phyloP scores from a whole-genome alignment of 2,113 vertebrate genomes.

The Pitta sordida region DNA sequence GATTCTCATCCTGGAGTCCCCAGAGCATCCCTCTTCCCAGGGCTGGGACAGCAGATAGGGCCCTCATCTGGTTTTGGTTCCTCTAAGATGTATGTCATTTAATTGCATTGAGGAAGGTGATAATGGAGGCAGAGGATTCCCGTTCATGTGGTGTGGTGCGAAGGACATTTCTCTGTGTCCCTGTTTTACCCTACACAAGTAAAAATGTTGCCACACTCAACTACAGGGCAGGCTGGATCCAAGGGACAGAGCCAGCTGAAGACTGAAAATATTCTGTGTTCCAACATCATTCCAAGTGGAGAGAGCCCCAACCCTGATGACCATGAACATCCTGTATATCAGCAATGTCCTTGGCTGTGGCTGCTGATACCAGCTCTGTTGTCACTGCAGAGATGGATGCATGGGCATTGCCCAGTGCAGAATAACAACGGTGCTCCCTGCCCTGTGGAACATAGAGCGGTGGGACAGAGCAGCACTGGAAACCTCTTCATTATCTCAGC shows the following conservation, averaged over 20 bases:
- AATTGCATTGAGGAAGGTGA: not conserved
- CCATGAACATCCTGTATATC: not conserved
- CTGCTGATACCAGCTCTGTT: not conserved
- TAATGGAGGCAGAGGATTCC: not conserved
- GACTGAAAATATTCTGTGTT: too few species aligned
- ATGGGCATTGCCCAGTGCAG: not conserved
- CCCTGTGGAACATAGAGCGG: rapidly evolving
- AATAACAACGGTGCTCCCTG: not conserved
- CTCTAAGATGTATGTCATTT: not conserved
- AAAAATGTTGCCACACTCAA: not conserved
- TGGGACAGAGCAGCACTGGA: not conserved
- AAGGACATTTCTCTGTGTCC: not conserved
- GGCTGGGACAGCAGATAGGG: not conserved
- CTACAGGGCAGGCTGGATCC: not conserved
- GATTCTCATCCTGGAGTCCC: not conserved
- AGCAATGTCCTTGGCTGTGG: not conserved
- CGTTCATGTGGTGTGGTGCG: not conserved
- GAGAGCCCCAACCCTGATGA: not conserved
- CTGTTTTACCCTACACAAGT: not conserved
- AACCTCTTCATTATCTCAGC: not conserved
- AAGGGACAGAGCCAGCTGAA: too few species aligned
- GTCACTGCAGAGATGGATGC: not conserved
- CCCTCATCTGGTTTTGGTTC: not conserved
- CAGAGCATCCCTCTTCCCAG: not conserved
- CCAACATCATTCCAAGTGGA: not conserved